Evolutionary conservation across 2,113 vertebrate genomes (phyloP), one percentile per base, ranked within the genome.

Genomic region (Scomber scombrus): DNA sequence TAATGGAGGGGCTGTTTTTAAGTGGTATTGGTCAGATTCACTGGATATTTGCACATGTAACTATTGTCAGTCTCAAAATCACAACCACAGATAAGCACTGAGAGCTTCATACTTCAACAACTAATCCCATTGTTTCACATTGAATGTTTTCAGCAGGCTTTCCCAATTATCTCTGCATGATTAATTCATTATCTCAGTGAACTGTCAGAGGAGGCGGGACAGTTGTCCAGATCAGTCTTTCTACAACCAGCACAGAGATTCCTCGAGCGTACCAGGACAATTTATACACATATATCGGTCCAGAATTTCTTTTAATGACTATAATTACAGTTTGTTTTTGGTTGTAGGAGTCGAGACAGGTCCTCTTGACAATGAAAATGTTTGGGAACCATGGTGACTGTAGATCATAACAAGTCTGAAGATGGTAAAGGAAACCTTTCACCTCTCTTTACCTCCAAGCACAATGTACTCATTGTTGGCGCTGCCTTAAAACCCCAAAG

Each of bases 381-480:
- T 71, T 72, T 16, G 68, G 45, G 46, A 34, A 23, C 57, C 72
- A 23, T 31, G 29, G 45, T 29, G 45, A 55, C 78, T 63, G 64
- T 64, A n/a, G 52, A 43, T 88, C 45, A 71, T 51, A 21, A 84
- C 78, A 63, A 12, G 43, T 52, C 18, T 82, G 74, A 74, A 75
- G 85, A 86, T 80, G 74, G 57, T 76, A 21, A 83, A 60, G 21
- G 54, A 71, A 82, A 71, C 64, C 52, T 74, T 81, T 82, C 85
- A 50, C 75, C 77, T 81, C 71, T 63, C 69, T 61, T 72, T 83
- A 78, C 77, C 63, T 60, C 56, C 11, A 54, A 66, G 47, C 57
- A 92, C 89, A 93, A 77, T 86, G 79, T 67, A 2, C 26, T 67
- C 83, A 88, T 93, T 93, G 93, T 94, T 34, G 60, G 56, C 1